Conservation (phyloP, 2,797 vertebrate genomes). For the Notamacropus eugenii region DNA sequence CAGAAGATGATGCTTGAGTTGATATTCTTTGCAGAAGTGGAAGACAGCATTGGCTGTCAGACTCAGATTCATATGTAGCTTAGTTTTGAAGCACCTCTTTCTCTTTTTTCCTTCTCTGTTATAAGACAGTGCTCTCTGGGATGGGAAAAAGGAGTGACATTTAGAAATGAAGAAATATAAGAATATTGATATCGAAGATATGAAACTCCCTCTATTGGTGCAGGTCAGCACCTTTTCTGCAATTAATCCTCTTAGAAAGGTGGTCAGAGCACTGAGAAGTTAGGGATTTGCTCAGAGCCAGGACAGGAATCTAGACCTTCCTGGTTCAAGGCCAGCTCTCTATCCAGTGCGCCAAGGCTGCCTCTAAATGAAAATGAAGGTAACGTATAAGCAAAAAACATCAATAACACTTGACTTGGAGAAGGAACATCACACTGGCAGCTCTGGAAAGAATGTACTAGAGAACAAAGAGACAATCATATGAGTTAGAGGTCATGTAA, state of each 20-base stretch:
- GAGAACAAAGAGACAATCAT: neutral
- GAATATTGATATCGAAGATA: neutral
- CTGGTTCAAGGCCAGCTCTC: neutral
- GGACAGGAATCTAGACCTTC: neutral
- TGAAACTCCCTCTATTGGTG: neutral
- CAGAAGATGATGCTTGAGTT: neutral
- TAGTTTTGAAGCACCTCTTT: neutral
- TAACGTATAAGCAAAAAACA: neutral
- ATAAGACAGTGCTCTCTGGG: neutral
- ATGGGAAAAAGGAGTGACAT: neutral
- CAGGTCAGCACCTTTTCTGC: neutral
- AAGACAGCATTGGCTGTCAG: neutral
- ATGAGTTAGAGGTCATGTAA: neutral
- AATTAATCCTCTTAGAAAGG: neutral
- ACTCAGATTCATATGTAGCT: neutral
- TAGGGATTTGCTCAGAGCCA: neutral
- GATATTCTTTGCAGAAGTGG: neutral
- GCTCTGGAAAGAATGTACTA: neutral
- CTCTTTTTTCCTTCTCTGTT: neutral
- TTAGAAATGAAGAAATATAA: neutral
- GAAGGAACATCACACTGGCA: neutral
- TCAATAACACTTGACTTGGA: neutral
- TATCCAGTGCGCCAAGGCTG: neutral
- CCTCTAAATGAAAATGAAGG: neutral
- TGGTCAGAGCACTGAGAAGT: neutral